Conservation (phyloP, 2,113 vertebrate genomes). For the Zosterops pallidus region DNA sequence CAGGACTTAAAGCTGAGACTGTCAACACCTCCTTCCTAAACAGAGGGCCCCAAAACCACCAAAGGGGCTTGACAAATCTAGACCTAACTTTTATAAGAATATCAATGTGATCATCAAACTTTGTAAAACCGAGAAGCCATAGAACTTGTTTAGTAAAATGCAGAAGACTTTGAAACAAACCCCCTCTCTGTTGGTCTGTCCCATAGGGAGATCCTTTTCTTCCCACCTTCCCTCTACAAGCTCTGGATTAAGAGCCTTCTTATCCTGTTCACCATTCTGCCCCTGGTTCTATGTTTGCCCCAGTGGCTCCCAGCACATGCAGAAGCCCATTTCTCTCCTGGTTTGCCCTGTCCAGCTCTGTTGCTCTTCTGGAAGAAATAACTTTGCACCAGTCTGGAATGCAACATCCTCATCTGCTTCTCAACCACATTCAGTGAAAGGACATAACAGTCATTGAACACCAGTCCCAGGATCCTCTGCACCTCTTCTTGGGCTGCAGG, state of each 20-base stretch:
- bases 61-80: neutral
- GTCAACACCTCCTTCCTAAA: neutral
- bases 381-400: neutral
- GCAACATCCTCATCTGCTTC: neutral
- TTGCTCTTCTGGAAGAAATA: neutral
- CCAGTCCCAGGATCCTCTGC: accelerated
- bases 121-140: neutral
- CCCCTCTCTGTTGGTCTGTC: neutral
- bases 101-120: neutral
- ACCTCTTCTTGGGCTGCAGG: neutral
- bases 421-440: neutral
- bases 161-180: neutral
- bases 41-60: neutral
- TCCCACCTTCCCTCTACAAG: neutral
- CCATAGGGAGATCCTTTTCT: neutral
- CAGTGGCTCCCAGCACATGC: neutral
- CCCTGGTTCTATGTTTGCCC: neutral
- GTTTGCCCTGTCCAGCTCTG: neutral
- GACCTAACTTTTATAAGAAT: neutral
- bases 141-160: neutral
- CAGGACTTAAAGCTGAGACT: neutral
- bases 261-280: neutral
- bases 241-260: neutral
- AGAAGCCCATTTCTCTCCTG: neutral
- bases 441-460: neutral